These are phyloP conservation scores for Labeo rohita DNA, from an alignment of 2,113 vertebrate genomes.

Conservation along the genomic window DNA sequence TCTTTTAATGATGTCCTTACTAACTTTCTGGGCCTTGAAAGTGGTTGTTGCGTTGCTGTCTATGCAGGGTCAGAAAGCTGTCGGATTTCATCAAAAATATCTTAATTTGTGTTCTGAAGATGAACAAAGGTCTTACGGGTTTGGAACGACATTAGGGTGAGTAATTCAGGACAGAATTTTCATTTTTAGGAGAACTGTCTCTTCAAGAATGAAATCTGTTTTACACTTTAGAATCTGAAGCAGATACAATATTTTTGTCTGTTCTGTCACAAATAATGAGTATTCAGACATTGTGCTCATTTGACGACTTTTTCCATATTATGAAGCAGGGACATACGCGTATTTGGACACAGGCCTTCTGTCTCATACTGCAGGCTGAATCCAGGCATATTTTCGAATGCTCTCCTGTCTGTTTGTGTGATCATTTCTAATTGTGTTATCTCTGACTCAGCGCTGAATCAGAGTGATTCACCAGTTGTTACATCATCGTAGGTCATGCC, in stretches of 20 bases:
- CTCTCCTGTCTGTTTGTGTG: conserved; percentile 10
- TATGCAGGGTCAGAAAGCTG: no score
- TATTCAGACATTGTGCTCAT: neutral
- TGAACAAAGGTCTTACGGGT: no score
- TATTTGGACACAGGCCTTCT: neutral
- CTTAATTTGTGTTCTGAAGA: no score
- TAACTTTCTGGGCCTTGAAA: no score
- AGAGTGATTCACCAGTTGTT: neutral
- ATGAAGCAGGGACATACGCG: neutral
- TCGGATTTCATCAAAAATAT: no score
- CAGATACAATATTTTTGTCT: neutral
- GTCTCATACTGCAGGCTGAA: conserved; percentile 8
- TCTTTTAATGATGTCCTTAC: no score
- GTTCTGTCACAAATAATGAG: neutral
- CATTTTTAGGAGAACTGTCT: no score
- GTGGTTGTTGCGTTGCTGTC: no score
- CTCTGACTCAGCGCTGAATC: neutral
- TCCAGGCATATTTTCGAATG: neutral
- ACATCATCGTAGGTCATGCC: neutral
- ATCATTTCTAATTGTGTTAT: neutral
- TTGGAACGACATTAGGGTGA: no score
- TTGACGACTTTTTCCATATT: neutral
- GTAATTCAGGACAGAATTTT: no score
- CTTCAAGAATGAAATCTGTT: no score
- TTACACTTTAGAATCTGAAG: neutral